Evolutionary conservation across 2,888 invertebrate species (phyloP).

Genomic region (Drosophila kokeensis): DNA sequence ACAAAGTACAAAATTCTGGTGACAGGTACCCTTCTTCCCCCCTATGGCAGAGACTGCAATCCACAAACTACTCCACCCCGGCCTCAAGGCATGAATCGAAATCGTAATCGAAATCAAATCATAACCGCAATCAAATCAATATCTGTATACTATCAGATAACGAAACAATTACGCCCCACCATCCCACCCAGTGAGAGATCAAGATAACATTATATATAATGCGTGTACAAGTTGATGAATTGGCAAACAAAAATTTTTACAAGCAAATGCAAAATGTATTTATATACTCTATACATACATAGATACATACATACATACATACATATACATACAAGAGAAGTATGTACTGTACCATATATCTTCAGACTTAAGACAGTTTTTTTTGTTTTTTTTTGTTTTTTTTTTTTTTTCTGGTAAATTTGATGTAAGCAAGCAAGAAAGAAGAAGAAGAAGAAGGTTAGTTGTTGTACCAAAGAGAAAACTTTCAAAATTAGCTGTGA

Average conservation of each 20-base stretch:
- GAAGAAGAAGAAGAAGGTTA: conserved; percentile 15
- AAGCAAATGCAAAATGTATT: conserved; percentile 34
- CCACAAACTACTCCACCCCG: conserved; percentile 25
- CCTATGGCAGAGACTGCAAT: conserved; percentile 41
- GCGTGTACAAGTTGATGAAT: conserved; percentile 82
- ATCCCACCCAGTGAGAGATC: conserved; percentile 49
- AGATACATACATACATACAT: background rate
- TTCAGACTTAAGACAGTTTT: conserved; percentile 5
- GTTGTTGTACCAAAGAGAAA: conserved; percentile 17
- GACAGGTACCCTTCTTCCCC: conserved; percentile 41
- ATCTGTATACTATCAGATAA: conserved; percentile 28
- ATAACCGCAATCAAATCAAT: conserved; percentile 32
- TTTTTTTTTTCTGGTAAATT: background rate
- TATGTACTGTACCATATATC: background rate
- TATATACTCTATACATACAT: background rate
- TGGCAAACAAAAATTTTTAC: conserved; percentile 53
- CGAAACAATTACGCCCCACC: conserved; percentile 14
- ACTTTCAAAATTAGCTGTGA: conserved; percentile 21
- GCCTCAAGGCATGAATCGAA: conserved; percentile 37
- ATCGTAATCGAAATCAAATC: conserved; percentile 32
- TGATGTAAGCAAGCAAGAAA: conserved; percentile 18
- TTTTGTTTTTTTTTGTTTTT: background rate
- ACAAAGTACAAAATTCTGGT: conserved; percentile 40
- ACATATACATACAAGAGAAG: background rate
- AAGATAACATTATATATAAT: conserved; percentile 85